Conservation (phyloP, 2,888 invertebrate species). For the Scaptomyza tumidula region DNA sequence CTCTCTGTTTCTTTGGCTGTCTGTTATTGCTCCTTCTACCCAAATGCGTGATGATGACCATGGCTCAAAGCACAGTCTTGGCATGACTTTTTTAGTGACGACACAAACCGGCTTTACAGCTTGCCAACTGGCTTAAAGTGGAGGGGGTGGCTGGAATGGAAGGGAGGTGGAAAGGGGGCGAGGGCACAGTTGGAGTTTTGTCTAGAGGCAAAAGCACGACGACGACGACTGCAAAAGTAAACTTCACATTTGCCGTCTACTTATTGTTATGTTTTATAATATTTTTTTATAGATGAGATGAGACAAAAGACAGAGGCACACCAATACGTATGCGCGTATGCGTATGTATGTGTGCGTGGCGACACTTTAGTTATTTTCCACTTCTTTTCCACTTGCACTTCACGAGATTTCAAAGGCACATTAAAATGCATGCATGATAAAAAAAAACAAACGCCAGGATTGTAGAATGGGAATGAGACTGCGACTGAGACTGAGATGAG, state of each 20-base stretch:
- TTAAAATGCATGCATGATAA: conserved; percentile 75
- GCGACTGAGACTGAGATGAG: conserved; percentile 26
- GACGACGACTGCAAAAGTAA: conserved; percentile 45
- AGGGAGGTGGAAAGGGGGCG: background rate
- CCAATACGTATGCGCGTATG: conserved; percentile 14
- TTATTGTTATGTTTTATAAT: conserved; percentile 79
- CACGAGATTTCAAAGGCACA: conserved; percentile 76
- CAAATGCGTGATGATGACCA: conserved; percentile 50
- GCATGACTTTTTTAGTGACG: conserved; percentile 69
- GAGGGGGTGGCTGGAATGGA: background rate
- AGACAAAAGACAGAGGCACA: conserved; percentile 65
- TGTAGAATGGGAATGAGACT: conserved; percentile 25
- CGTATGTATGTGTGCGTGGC: conserved; percentile 40
- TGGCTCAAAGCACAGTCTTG: conserved; percentile 46
- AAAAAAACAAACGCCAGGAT: conserved; percentile 41
- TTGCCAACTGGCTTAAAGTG: conserved; percentile 23
- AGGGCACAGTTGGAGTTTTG: background rate
- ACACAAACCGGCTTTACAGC: conserved; percentile 73
- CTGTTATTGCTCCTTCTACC: background rate
- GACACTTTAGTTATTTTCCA: conserved; percentile 78
- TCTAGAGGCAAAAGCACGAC: conserved; percentile 14
- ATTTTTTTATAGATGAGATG: conserved; percentile 59
- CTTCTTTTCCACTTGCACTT: conserved; percentile 72
- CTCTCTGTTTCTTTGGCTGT: background rate
- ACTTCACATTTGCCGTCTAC: conserved; percentile 73